Base-by-base conservation (phyloP, 1,140 invertebrate species). In the Penaeus chinensis region DNA sequence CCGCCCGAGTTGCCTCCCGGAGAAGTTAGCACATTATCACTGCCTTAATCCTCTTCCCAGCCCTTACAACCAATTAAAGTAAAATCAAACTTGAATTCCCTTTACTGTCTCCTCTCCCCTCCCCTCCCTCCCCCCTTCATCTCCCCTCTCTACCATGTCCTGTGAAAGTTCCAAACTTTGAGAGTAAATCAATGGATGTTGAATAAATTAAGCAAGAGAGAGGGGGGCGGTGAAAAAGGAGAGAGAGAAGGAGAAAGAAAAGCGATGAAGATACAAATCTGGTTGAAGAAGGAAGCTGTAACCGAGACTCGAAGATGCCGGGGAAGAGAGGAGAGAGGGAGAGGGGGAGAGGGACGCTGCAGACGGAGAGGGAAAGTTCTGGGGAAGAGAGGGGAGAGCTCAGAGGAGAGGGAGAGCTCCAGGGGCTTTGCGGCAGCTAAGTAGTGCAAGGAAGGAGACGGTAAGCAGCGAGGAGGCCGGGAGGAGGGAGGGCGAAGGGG, bases 81-180 rank as follows among this genome's bases (percentile, higher is more conserved):
- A 80, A 80, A 80, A 80, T 80, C 78, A 80, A 80, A 80, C 47
- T 80, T 80, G 42, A 80, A 80, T 80, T 80, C 24, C 78, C 78
- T 80, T n/a, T 61, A 60, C 79, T 62, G 4, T 13, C 47, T 47
- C 47, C 47, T 47, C 47, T 47, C 47, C 47, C 47, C 47, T 47
- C 47, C 47, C 47, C 47, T 13, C 47, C 47, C 47, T 13, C 47
- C 47, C 47, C 47, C 47, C 11, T 13, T 13, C 47, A 13, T 13
- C 47, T 47, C 47, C 11, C 47, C 47, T 13, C 47, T 47, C 47
- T 47, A 47, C 47, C 47, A 47, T 47, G 47, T 47, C 47, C 79
- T 20, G 61, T n/a, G 78, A 80, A 80, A 80, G 47, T 80, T 80
- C 42, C 78, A 80, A 80, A 80, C 78, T 80, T 80, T 22, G 54